Evolutionary conservation across 2,113 vertebrate species (phyloP).

Genomic region (Noctilio leporinus): DNA sequence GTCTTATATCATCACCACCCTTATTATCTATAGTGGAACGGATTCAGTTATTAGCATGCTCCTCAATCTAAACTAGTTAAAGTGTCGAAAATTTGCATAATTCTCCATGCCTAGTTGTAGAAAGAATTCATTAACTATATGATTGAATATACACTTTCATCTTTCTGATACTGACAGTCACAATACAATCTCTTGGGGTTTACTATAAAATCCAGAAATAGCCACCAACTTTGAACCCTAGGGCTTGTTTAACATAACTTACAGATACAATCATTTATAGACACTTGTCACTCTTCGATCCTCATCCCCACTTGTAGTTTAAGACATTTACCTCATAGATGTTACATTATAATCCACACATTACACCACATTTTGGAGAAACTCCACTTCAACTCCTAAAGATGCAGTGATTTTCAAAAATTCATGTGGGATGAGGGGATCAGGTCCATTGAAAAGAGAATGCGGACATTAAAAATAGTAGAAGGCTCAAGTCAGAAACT

Average conservation of each 20-base stretch:
- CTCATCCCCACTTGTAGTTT: constrained; percentile 10
- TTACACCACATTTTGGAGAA: background rate
- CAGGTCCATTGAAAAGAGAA: background rate
- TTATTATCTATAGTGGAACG: background rate
- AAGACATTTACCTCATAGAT: background rate
- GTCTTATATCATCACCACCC: background rate
- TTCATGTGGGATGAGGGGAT: background rate
- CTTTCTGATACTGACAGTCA: background rate
- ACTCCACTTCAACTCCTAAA: background rate
- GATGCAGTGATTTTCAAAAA: background rate
- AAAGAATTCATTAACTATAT: background rate
- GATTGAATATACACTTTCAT: background rate
- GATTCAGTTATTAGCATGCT: background rate
- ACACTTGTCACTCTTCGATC: background rate
- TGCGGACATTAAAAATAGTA: background rate
- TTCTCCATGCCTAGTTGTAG: background rate
- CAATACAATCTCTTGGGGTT: background rate
- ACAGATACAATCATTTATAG: background rate
- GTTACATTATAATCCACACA: background rate
- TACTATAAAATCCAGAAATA: background rate
- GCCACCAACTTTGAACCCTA: background rate
- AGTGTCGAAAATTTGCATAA: background rate
- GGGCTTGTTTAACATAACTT: background rate
- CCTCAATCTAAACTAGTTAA: background rate
- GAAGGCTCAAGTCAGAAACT: background rate